Conservation (phyloP, 2,797 vertebrate species). For the Liasis olivaceus region DNA sequence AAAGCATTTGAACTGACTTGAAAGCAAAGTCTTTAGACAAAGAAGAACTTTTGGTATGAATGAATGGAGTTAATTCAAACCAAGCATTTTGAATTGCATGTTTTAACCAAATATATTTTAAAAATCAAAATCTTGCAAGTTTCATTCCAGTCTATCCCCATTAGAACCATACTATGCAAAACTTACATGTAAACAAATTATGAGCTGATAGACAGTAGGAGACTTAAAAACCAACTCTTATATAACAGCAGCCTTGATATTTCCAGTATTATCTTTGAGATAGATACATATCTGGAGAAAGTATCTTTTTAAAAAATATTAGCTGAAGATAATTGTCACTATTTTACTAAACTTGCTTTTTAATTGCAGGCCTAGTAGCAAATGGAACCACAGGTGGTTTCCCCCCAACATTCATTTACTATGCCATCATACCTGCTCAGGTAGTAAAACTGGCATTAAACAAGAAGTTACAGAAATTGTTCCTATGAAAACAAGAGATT, state of each 20-base stretch:
- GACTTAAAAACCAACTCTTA: neutral
- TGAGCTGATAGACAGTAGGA: neutral
- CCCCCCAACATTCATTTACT: too few species aligned
- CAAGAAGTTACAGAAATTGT: neutral
- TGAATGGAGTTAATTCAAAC: neutral
- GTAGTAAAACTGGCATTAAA: neutral
- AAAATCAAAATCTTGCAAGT: neutral
- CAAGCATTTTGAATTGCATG: neutral
- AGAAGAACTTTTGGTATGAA: neutral
- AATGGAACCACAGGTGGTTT: neutral
- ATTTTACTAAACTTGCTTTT: neutral
- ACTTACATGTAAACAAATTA: neutral
- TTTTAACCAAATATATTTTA: neutral
- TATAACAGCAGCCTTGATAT: neutral
- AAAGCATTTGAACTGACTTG: neutral
- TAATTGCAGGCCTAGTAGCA: neutral
- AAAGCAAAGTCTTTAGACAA: neutral
- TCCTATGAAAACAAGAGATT: too few species aligned
- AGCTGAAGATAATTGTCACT: neutral
- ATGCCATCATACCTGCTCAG: neutral
- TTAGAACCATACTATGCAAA: neutral
- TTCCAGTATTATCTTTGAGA: neutral
- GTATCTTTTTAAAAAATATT: neutral
- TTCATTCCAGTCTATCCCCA: neutral
- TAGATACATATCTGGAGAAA: neutral